These are phyloP conservation scores for Neosalanx taihuensis DNA, from an alignment of 2,797 vertebrate species.

Conservation along the genomic window DNA sequence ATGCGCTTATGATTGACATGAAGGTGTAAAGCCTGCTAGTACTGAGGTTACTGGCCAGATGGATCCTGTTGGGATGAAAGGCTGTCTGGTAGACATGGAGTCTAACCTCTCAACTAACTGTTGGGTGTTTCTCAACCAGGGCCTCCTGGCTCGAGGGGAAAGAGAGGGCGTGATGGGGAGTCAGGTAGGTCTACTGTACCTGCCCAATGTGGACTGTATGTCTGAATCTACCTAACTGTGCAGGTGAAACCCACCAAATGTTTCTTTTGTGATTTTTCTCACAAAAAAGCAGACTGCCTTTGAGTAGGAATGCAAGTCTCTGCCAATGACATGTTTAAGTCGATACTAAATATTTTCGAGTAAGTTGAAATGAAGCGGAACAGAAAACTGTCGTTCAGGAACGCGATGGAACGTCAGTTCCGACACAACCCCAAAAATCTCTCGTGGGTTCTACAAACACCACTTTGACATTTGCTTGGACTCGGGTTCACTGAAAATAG, in stretches of 20 bases:
- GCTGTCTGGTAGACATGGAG: slow-evolving; percentile 20
- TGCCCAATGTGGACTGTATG: background rate
- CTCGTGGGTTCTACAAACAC: slow-evolving; percentile 17
- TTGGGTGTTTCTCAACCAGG: slow-evolving; percentile 52
- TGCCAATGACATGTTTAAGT: background rate
- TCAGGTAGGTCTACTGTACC: slow-evolving; percentile 41
- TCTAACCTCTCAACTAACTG: slow-evolving; percentile 41
- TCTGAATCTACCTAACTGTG: too few relatives aligned
- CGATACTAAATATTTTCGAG: background rate
- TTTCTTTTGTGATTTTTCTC: too few relatives aligned
- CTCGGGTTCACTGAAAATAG: slow-evolving; percentile 24
- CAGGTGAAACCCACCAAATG: background rate
- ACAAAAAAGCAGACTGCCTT: background rate
- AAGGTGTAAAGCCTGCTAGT: background rate
- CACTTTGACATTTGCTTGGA: slow-evolving; percentile 33
- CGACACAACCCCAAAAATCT: slow-evolving; percentile 25
- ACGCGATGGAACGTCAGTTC: slow-evolving; percentile 12
- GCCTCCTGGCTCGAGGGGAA: slow-evolving; percentile 49
- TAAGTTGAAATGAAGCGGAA: slow-evolving; percentile 21
- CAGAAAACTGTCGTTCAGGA: slow-evolving; percentile 16
- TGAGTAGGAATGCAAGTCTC: background rate
- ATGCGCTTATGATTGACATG: background rate
- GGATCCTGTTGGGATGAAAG: slow-evolving; percentile 12
- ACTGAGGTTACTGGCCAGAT: background rate
- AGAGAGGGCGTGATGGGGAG: slow-evolving; percentile 46